A percentile compares a stretch with the other conserved stretches of the same genome.
These are phyloP conservation scores for Pseudomyrmex cubaensis DNA, from an alignment of 1,140 invertebrate genomes.

Conservation along the genomic window DNA sequence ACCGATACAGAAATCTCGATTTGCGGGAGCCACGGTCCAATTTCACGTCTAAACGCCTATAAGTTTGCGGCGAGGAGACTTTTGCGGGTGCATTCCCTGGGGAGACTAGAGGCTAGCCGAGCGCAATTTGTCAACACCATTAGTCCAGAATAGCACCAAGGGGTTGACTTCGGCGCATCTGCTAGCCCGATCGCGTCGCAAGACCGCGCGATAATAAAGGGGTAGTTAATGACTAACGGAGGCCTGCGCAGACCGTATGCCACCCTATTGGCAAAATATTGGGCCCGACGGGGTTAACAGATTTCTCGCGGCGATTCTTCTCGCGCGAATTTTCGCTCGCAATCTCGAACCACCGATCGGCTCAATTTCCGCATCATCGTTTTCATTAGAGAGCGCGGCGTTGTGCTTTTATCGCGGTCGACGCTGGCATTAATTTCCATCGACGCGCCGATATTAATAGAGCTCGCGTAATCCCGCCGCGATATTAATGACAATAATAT, in stretches of 20 bases:
- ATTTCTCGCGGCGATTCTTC: conserved; percentile 67
- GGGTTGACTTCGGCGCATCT: conserved; percentile 84
- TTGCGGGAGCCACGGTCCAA: conserved; percentile 40
- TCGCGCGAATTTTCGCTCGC: conserved; percentile 15
- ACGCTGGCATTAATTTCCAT: conserved; percentile 57
- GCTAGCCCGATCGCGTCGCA: conserved; percentile 71
- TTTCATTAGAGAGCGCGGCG: conserved; percentile 48
- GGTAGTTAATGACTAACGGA: conserved; percentile 82
- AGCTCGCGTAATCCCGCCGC: conserved; percentile 52
- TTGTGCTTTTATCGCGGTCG: conserved; percentile 58
- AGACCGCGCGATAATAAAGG: conserved; percentile 81
- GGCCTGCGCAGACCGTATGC: conserved; percentile 77
- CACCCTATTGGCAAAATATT: conserved; percentile 83
- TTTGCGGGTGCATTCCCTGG: conserved; percentile 70
- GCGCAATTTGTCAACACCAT: conserved; percentile 85
- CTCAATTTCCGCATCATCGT: conserved; percentile 40
- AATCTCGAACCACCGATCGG: conserved; percentile 25
- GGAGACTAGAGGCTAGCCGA: conserved; percentile 81
- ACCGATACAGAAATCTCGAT: conserved; percentile 35
- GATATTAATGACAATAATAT: conserved; percentile 63
- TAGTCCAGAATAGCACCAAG: conserved; percentile 75
- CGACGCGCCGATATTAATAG: conserved; percentile 56
- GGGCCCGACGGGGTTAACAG: conserved; percentile 77
- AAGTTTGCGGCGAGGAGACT: conserved; percentile 77
- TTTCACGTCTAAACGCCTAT: conserved; percentile 64